Evolutionary conservation across 2,888 invertebrate genomes (phyloP).

Genomic region (Thelaira solivaga): DNA sequence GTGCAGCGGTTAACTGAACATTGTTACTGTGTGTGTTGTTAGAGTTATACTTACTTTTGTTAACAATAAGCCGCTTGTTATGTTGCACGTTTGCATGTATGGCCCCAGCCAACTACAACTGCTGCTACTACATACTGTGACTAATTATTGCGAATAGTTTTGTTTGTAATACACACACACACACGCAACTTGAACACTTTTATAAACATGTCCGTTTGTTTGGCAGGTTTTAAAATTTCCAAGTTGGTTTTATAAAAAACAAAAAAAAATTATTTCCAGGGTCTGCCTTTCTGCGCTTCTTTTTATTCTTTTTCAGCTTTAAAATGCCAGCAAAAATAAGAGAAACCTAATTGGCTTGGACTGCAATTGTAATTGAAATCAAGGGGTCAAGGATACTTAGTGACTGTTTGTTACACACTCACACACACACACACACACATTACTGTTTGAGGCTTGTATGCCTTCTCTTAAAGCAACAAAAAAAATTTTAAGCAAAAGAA

Average conservation of each 20-base stretch:
- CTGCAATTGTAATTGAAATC: constrained; percentile 54
- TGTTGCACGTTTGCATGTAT: constrained; percentile 43
- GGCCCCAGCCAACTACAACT: background rate
- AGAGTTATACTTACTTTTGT: background rate
- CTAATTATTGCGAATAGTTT: constrained; percentile 61
- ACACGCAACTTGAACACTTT: background rate
- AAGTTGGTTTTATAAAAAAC: constrained; percentile 26
- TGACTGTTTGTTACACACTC: constrained; percentile 22
- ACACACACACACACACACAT: no score
- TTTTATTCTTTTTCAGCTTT: background rate
- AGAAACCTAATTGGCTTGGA: constrained; percentile 52
- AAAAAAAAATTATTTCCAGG: no score
- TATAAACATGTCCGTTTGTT: constrained; percentile 11
- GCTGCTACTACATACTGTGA: constrained; percentile 46
- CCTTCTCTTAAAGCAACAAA: background rate
- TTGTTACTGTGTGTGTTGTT: background rate
- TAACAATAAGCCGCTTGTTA: constrained; percentile 49
- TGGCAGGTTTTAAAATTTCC: constrained; percentile 38
- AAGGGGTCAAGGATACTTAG: constrained; percentile 57
- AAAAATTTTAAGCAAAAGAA: no score
- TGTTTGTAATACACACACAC: constrained; percentile 15
- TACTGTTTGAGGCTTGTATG: background rate
- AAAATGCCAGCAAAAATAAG: constrained; percentile 30
- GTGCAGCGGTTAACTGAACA: constrained; percentile 1
- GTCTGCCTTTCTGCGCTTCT: background rate